Evolutionary conservation across 2,888 invertebrate species (phyloP).

Genomic region (Lapara coniferarum): DNA sequence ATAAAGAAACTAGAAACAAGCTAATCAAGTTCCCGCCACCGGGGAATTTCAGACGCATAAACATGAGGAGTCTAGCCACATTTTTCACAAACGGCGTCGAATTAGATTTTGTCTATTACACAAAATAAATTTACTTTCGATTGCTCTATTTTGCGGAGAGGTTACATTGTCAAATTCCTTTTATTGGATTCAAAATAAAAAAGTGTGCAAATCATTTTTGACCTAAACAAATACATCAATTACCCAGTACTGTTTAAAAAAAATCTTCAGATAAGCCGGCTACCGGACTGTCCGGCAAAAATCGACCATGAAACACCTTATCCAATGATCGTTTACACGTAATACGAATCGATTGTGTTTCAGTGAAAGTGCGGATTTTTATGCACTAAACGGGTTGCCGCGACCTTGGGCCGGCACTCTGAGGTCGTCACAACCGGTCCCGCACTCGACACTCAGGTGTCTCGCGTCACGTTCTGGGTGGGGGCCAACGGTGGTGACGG

Average conservation of each 20-base stretch:
- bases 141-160: background rate
- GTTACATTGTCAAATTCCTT: no score
- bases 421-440: constrained; percentile 21
- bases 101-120: background rate
- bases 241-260: no score
- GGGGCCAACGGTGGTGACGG: background rate
- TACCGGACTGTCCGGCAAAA: background rate
- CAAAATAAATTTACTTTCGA: background rate
- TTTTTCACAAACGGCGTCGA: background rate
- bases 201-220: no score
- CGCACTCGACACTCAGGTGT: background rate
- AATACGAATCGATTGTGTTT: constrained; percentile 18
- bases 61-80: constrained; percentile 6
- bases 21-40: background rate
- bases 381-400: constrained; percentile 7
- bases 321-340: constrained; percentile 9
- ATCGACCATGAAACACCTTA: background rate
- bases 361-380: constrained; percentile 20
- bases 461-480: background rate
- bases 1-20: background rate
- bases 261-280: background rate
- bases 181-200: no score
- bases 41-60: background rate
- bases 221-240: no score
- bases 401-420: constrained; percentile 7